A percentile compares a stretch with the other conserved stretches of the same genome.
phyloP scores from a whole-genome alignment of 2,888 invertebrate genomes.

The Scaptomyza polygonia region DNA sequence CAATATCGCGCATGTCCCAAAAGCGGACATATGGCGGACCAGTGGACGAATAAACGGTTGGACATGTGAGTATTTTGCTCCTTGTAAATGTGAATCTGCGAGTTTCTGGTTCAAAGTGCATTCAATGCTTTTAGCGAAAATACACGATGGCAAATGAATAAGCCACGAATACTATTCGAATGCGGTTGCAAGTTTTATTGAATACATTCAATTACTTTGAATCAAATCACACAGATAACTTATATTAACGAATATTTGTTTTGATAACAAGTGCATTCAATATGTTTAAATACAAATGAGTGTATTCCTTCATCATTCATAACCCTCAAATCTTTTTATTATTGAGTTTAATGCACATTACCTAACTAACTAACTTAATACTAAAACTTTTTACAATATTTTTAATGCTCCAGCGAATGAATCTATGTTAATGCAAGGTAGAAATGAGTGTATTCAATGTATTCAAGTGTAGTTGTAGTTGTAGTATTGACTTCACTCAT shows the following conservation, averaged over 20 bases:
- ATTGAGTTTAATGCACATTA: too few relatives aligned
- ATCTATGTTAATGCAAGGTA: too few relatives aligned
- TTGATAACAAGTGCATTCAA: neutral
- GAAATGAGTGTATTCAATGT: constrained; percentile 1
- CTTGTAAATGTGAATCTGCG: constrained; percentile 2
- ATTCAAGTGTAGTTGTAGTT: too few relatives aligned
- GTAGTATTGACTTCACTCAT: neutral
- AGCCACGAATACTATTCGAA: neutral
- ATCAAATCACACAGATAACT: neutral
- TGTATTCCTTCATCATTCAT: neutral
- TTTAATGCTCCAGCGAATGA: too few relatives aligned
- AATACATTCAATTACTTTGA: neutral
- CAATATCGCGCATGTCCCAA: constrained; percentile 69
- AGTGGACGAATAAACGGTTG: constrained; percentile 55
- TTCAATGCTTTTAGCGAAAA: constrained; percentile 17
- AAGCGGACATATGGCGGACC: constrained; percentile 63
- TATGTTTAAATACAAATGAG: neutral
- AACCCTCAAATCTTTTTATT: too few relatives aligned
- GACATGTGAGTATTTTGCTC: constrained; percentile 24
- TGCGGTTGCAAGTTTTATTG: neutral
- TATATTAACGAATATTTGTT: neutral
- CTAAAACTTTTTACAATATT: too few relatives aligned
- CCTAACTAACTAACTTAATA: too few relatives aligned
- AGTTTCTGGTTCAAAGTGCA: constrained; percentile 18
- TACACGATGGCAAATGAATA: neutral